Conservation (phyloP, 35 echinoderm and acorn worm genomes). For the Apostichopus californicus region DNA sequence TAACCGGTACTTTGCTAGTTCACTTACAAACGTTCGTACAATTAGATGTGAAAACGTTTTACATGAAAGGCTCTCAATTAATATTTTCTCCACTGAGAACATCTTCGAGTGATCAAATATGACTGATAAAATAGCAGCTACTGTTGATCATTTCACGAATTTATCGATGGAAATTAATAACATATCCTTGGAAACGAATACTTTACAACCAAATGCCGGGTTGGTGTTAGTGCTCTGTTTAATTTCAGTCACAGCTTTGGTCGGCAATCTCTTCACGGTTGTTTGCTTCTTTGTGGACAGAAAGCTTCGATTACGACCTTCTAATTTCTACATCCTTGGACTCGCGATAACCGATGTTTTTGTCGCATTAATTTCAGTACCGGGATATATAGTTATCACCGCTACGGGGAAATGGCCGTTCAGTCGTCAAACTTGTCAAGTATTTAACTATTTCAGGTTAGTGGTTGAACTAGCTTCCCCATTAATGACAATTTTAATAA, state of each 20-base stretch:
- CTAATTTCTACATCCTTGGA: slow-evolving; percentile 28
- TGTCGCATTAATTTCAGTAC: not conserved
- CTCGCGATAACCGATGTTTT: not conserved
- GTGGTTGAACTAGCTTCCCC: slow-evolving; percentile 14
- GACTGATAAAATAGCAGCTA: not conserved
- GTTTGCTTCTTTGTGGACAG: not conserved
- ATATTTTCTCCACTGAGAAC: too few species aligned
- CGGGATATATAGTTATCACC: not conserved
- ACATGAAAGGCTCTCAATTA: too few species aligned
- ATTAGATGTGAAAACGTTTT: too few species aligned
- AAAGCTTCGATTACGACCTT: not conserved
- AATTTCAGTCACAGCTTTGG: not conserved
- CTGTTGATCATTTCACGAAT: not conserved
- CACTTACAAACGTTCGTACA: too few species aligned
- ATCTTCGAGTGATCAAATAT: too few species aligned
- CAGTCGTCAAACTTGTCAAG: not conserved
- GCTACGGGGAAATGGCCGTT: slow-evolving; percentile 5
- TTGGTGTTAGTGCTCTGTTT: not conserved
- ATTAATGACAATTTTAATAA: slow-evolving; percentile 15
- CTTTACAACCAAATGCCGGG: not conserved
- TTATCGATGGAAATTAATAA: not conserved
- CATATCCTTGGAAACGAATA: not conserved
- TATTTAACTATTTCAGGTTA: not conserved
- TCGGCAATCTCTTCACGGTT: not conserved
- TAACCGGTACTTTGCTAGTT: too few species aligned